A percentile compares a stretch with the other conserved stretches of the same genome.
These are phyloP conservation scores for Ametastegia equiseti DNA, from an alignment of 2,888 invertebrate species.

Conservation along the genomic window DNA sequence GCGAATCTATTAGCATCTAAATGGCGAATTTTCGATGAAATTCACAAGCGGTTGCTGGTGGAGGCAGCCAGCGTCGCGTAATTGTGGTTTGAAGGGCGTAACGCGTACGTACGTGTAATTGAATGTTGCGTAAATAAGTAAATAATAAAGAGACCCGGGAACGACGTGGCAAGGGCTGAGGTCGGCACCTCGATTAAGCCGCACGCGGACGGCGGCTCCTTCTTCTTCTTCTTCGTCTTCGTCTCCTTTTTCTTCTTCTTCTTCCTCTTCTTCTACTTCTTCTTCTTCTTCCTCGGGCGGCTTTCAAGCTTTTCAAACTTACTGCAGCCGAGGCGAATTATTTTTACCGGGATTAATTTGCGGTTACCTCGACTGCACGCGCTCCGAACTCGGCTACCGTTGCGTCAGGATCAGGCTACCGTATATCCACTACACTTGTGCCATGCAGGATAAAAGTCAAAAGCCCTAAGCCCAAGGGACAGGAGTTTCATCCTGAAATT, in stretches of 20 bases:
- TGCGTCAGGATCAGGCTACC: slow-evolving; percentile 60
- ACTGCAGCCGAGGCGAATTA: slow-evolving; percentile 44
- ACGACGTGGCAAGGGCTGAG: slow-evolving; percentile 54
- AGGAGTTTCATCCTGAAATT: not conserved
- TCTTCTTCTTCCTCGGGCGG: not conserved
- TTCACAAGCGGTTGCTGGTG: not conserved
- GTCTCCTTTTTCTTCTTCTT: not conserved
- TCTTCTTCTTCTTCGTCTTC: slow-evolving; percentile 58
- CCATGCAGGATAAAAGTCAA: not conserved
- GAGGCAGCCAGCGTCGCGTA: not conserved
- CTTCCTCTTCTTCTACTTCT: not conserved
- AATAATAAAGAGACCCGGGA: slow-evolving; percentile 63
- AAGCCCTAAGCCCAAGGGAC: too few relatives aligned
- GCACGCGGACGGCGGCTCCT: slow-evolving; percentile 45
- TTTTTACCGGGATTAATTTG: slow-evolving; percentile 69
- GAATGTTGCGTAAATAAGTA: slow-evolving; percentile 75
- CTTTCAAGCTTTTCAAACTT: slow-evolving; percentile 41
- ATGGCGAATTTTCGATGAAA: slow-evolving; percentile 5
- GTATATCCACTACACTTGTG: slow-evolving; percentile 46
- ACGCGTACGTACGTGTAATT: slow-evolving; percentile 70
- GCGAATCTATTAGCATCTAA: slow-evolving; percentile 17
- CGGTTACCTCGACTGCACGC: slow-evolving; percentile 58
- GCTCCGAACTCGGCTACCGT: slow-evolving; percentile 59
- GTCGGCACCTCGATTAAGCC: slow-evolving; percentile 71
- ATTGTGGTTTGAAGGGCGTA: slow-evolving; percentile 31